Conservation (phyloP, 2,888 invertebrate species). For the Acronicta alni region DNA sequence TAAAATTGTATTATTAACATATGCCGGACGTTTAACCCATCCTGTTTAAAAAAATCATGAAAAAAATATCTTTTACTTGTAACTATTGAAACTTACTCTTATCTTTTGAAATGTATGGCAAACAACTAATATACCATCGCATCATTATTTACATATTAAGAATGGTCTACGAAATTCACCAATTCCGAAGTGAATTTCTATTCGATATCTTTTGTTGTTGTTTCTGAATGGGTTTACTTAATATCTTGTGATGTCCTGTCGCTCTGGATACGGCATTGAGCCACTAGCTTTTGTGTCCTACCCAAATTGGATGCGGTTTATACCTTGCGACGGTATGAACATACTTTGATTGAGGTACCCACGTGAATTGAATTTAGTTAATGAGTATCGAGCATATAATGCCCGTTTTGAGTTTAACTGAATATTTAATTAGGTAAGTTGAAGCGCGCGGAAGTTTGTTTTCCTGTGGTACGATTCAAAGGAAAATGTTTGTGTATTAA, state of each 20-base stretch:
- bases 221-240: constrained; percentile 17
- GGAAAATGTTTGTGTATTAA: not conserved
- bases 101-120: too few relatives aligned
- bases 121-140: too few relatives aligned
- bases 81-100: too few relatives aligned
- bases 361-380: constrained; percentile 13
- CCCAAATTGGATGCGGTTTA: constrained; percentile 74
- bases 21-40: not conserved
- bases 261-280: constrained; percentile 76
- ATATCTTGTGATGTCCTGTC: constrained; percentile 46
- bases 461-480: not conserved
- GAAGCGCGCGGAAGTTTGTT: constrained; percentile 1
- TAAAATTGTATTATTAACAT: not conserved
- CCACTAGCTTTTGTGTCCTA: constrained; percentile 53
- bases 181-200: not conserved
- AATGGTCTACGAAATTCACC: too few relatives aligned
- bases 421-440: constrained; percentile 11
- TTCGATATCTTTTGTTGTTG: not conserved
- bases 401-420: not conserved
- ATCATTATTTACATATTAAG: too few relatives aligned
- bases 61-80: not conserved
- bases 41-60: not conserved
- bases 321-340: constrained; percentile 28
- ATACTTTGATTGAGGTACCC: constrained; percentile 28
- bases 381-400: constrained; percentile 8